phyloP scores from a whole-genome alignment of 1,140 invertebrate genomes.

The Halictus rubicundus region DNA sequence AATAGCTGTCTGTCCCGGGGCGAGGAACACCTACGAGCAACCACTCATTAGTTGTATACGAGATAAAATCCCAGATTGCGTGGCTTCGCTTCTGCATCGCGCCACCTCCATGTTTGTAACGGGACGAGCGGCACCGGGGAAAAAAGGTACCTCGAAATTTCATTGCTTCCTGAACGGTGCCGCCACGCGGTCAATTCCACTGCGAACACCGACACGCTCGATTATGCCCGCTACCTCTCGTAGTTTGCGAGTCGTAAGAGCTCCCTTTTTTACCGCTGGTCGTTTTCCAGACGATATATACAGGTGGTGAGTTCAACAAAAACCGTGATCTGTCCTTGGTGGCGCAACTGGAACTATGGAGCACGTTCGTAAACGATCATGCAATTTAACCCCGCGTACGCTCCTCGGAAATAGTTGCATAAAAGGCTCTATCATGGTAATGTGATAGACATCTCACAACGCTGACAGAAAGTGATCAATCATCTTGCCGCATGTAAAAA shows the following conservation, averaged over 20 bases:
- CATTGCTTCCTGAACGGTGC: background rate
- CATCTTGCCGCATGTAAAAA: no score
- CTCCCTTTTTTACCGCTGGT: background rate
- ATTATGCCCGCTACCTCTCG: background rate
- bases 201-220: background rate
- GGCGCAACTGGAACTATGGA: background rate
- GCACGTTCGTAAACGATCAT: no score
- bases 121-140: background rate
- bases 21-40: constrained; percentile 41
- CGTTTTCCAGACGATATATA: background rate
- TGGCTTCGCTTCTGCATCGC: constrained; percentile 3
- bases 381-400: no score
- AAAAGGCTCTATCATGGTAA: no score
- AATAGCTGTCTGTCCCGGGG: constrained; percentile 25
- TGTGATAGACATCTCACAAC: no score
- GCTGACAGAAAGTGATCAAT: no score
- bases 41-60: constrained; percentile 34
- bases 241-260: background rate
- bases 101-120: constrained; percentile 17
- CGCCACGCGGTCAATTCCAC: background rate
- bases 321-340: background rate
- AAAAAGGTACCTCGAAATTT: constrained; percentile 12
- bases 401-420: no score
- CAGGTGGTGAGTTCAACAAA: background rate
- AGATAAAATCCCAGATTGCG: constrained; percentile 44